phyloP scores from a whole-genome alignment of 2,888 invertebrate genomes.

The Diabrotica balteata region DNA sequence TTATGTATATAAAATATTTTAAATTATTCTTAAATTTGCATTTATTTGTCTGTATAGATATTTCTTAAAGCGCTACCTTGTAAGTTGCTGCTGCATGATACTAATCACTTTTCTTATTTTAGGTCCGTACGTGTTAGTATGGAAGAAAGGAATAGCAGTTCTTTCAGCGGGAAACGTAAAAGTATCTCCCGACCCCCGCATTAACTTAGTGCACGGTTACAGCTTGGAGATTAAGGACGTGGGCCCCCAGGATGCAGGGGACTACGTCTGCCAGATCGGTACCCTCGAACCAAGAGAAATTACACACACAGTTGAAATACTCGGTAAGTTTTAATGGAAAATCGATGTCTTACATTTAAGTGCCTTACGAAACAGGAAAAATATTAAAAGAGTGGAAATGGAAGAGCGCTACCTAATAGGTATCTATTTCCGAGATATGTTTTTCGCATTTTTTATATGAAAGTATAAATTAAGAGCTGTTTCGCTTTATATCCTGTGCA shows the following conservation, averaged over 20 bases:
- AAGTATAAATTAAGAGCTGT: too few species aligned
- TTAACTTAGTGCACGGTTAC: constrained; percentile 69
- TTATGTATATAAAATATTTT: too few species aligned
- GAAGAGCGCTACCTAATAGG: not conserved
- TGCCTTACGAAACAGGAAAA: constrained; percentile 7
- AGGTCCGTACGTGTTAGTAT: constrained; percentile 70
- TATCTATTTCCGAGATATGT: not conserved
- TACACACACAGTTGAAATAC: constrained; percentile 71
- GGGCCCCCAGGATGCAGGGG: constrained; percentile 70
- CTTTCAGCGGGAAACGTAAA: constrained; percentile 70
- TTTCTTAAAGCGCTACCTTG: too few species aligned
- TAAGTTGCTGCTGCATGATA: too few species aligned
- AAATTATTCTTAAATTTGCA: too few species aligned
- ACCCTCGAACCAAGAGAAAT: constrained; percentile 71
- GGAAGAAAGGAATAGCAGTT: constrained; percentile 73
- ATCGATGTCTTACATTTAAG: constrained; percentile 37
- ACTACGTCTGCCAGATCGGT: constrained; percentile 74
- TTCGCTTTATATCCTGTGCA: too few species aligned
- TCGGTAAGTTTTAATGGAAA: constrained; percentile 64
- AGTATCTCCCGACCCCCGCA: constrained; percentile 70
- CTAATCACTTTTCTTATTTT: constrained; percentile 42
- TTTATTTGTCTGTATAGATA: too few species aligned
- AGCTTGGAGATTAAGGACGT: constrained; percentile 71
- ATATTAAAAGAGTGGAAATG: not conserved
- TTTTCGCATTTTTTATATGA: too few species aligned